phyloP scores from a whole-genome alignment of 2,797 vertebrate species.

The Scolopax rusticola region DNA sequence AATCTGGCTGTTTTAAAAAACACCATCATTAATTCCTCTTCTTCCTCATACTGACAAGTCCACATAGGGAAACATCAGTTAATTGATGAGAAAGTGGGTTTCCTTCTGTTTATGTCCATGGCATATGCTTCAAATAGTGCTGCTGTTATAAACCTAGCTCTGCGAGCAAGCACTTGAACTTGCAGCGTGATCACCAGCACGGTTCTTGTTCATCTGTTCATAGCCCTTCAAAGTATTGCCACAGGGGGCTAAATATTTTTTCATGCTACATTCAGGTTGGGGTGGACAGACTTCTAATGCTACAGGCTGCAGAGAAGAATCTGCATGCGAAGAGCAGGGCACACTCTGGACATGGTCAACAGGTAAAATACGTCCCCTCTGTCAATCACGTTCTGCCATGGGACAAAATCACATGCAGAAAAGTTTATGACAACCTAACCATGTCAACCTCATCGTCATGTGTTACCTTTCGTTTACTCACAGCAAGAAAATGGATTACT shows the following conservation, averaged over 20 bases:
- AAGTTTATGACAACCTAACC: neutral
- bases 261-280: neutral
- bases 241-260: neutral
- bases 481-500: neutral
- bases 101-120: neutral
- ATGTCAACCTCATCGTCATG: neutral
- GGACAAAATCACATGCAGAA: neutral
- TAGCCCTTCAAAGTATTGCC: neutral
- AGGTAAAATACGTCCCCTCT: neutral
- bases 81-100: neutral
- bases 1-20: neutral
- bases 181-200: neutral
- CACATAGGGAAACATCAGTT: neutral
- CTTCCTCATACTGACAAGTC: neutral
- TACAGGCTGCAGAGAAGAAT: neutral
- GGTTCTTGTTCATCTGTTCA: neutral
- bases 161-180: neutral
- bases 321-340: neutral
- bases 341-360: neutral
- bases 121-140: neutral
- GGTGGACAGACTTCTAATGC: neutral
- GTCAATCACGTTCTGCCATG: fast-evolving
- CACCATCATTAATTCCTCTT: neutral
- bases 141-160: neutral
- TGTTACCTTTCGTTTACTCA: neutral